phyloP scores from a whole-genome alignment of 1,140 invertebrate species.

The Brachionus manjavacas region DNA sequence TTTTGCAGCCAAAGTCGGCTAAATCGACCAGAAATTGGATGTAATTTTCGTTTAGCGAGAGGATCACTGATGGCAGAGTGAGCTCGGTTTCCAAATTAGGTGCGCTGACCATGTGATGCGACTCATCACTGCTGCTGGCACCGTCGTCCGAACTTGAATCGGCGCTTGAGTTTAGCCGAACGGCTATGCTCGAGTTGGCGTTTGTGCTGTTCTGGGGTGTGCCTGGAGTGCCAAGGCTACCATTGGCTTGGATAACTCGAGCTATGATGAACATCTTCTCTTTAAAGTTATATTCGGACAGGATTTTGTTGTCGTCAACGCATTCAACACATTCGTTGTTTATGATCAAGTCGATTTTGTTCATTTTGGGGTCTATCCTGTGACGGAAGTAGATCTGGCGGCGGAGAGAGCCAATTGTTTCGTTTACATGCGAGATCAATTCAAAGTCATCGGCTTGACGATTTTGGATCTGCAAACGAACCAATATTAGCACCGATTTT shows the following conservation, averaged over 20 bases:
- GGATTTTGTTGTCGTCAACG: constrained; percentile 77
- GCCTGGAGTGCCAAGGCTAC: not conserved
- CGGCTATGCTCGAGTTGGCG: not conserved
- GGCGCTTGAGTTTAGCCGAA: constrained; percentile 65
- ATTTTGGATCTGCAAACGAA: constrained; percentile 82
- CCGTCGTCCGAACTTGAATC: constrained; percentile 36
- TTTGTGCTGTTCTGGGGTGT: constrained; percentile 35
- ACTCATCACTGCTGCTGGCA: not conserved
- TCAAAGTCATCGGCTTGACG: constrained; percentile 85
- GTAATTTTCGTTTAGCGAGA: constrained; percentile 74
- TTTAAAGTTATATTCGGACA: constrained; percentile 76
- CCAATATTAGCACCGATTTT: constrained; percentile 76
- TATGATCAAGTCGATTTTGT: constrained; percentile 80
- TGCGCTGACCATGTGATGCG: constrained; percentile 2
- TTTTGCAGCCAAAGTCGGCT: constrained; percentile 76
- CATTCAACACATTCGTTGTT: constrained; percentile 82
- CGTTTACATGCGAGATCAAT: constrained; percentile 85
- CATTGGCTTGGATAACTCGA: not conserved
- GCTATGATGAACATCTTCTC: constrained; percentile 74
- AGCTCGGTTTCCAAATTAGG: constrained; percentile 31
- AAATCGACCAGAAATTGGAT: constrained; percentile 83
- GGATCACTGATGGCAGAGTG: constrained; percentile 28
- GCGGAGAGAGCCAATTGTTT: constrained; percentile 76
- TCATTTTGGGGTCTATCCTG: constrained; percentile 57
- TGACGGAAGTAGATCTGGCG: constrained; percentile 63